These are phyloP conservation scores for Belonocnema kinseyi DNA, from an alignment of 1,140 invertebrate species.

Conservation along the genomic window DNA sequence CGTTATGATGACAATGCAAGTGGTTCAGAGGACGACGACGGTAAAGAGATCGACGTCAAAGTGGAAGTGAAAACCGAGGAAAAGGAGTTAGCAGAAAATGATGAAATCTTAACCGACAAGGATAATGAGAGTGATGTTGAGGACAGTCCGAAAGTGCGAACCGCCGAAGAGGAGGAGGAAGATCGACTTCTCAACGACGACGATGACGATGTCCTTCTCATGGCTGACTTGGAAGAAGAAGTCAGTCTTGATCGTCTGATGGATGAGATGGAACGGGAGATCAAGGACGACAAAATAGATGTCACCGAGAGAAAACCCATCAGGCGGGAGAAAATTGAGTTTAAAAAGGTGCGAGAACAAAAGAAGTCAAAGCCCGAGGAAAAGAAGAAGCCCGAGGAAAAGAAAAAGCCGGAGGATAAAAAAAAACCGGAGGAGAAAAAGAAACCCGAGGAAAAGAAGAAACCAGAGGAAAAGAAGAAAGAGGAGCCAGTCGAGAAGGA, in stretches of 20 bases:
- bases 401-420: not conserved
- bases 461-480: not conserved
- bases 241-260: conserved; percentile 71
- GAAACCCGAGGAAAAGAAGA: too few species aligned
- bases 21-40: conserved; percentile 68
- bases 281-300: conserved; percentile 55
- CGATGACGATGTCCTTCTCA: conserved; percentile 68
- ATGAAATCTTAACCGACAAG: conserved; percentile 43
- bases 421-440: too few species aligned
- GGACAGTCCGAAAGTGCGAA: conserved; percentile 37
- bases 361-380: conserved; percentile 31
- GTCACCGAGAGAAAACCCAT: conserved; percentile 57
- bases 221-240: conserved; percentile 71
- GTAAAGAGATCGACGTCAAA: conserved; percentile 41
- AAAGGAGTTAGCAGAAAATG: conserved; percentile 35
- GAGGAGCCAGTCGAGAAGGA: conserved; percentile 39
- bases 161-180: conserved; percentile 50
- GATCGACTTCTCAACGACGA: conserved; percentile 62
- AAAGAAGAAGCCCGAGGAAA: conserved; percentile 32
- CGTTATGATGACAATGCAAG: conserved; percentile 64
- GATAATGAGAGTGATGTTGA: conserved; percentile 48
- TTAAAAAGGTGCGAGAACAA: conserved; percentile 39
- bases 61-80: conserved; percentile 38
- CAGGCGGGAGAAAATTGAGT: conserved; percentile 36
- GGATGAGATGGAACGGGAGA: conserved; percentile 72